Evolutionary conservation across 92 coral and sea anemone genomes (phyloP), one percentile per base, ranked within the genome.

Genomic region (Pocillopora grandis): DNA sequence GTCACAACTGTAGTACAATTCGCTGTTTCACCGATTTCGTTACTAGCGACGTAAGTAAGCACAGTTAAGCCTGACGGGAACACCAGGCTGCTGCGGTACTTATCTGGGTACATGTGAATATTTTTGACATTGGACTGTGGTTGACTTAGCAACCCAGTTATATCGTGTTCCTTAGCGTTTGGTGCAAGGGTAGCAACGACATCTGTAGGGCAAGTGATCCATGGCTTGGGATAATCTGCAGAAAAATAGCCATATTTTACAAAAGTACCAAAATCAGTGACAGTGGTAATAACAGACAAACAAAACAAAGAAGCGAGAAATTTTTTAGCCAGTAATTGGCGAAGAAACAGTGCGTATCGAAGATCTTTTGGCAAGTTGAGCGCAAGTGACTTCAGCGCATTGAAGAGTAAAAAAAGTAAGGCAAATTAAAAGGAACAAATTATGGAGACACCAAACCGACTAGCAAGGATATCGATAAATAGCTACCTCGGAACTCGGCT

Each of bases 31-130:
- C 93, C 90, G 37, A 85, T 74, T 37, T 80, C 90, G 63, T 90
- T 93, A 18, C 87, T 73, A 37, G 93, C 96, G 55, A 84, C 85
- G 49, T 87, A 93, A 10, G 90, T 93, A 31, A 93, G 87, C 9
- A 19, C 23, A 17, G 92, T 93, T 15, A 10, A 58, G 21, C 96
- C 96, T 12, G 74, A 83, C 11, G 93, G 93, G 57, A 90, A 90
- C 13, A 89, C 76, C 63, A 75, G 72, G 18, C 76, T 76, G 71
- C 80, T 82, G 20, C 88, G 84, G 78, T 90, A 88, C 71, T 93
- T 86, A 61, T 21, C 88, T 36, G 96, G 94, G 36, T 71, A 89
- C 84, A 93, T 18, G 23, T 76, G 89, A 8, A 90, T 73, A 71
- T 93, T 58, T 48, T 77, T 58, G 58, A 81, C 64, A 87, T 90